These are phyloP conservation scores for Calephelis perditalis DNA, from an alignment of 2,888 invertebrate genomes.

Conservation along the genomic window DNA sequence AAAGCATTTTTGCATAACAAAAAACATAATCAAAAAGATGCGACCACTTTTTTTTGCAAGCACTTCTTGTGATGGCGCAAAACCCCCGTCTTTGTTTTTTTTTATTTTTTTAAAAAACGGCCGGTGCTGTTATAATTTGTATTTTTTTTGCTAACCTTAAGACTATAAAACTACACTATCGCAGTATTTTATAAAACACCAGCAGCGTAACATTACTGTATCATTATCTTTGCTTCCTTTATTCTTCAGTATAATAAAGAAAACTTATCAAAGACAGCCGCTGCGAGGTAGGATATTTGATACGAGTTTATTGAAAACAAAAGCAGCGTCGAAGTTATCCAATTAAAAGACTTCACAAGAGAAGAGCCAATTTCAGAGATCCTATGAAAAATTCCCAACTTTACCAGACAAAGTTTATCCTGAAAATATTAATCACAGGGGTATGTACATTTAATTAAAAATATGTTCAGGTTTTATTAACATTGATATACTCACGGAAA, in stretches of 20 bases:
- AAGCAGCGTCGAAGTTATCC: conserved; percentile 4
- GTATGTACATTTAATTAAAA: conserved; percentile 1
- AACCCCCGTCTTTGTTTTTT: no score
- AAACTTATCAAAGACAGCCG: neutral
- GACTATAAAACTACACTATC: no score
- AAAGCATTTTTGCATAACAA: no score
- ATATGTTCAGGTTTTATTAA: neutral
- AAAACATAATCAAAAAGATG: no score
- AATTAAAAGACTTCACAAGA: conserved; percentile 9
- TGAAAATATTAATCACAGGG: conserved; percentile 4
- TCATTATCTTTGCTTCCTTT: no score
- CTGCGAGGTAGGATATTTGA: conserved; percentile 8
- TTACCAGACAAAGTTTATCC: conserved; percentile 5
- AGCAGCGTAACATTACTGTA: no score
- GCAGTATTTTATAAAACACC: no score
- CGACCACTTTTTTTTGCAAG: no score
- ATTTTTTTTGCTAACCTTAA: no score
- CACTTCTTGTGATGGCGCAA: no score
- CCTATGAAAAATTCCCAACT: conserved; percentile 13
- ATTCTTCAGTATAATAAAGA: neutral
- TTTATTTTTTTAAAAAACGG: no score
- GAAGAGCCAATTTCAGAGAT: conserved; percentile 11
- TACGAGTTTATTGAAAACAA: conserved; percentile 9
- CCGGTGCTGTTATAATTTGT: no score
- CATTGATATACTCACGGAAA: neutral